Base-by-base conservation (phyloP, 2,797 vertebrate genomes). In the Anas bernieri region DNA sequence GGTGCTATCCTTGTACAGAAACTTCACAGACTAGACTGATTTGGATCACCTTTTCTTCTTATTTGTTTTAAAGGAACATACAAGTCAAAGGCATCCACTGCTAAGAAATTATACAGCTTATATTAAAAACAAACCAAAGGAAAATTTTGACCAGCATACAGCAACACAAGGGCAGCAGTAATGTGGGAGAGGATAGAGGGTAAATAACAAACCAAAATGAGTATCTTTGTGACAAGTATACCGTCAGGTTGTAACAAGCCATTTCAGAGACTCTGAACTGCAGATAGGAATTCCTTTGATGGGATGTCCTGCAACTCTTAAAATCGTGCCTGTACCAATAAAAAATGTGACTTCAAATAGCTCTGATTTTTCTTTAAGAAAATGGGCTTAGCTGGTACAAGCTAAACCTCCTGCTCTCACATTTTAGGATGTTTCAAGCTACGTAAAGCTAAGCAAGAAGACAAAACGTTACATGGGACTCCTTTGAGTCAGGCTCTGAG, bases 251-350 rank as follows among this genome's bases (percentile, higher is more conserved):
- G 63, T 54, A 77, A 88, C 73, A 91, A 69, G 77, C 83, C 93
- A 96, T 92, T 96, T 95, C 92, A 96, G 87, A 88, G 91, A 86
- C 59, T 83, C 82, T 63, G 69, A 87, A 76, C 55, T 87, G 85
- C 5, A 0, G 50, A 37, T 4, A 20, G 55, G 46, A 83, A 88
- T 61, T 90, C 46, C 46, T 91, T 72, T 63, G 69, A 81, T 86
- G 87, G 87, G 91, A 93, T 86, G 85, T 89, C 78, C 74, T 86
- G 75, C 75, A 92, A 74, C 61, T 86, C 92, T 89, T 85, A 90
- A 93, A 96, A 52, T 58, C 0, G 0, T 75, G 76, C 83, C 63
- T 74, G 59, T 56, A 74, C 61, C 78, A 67, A 54, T 1, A 88
- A 45, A 86, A 89, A 91, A 70, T 39, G 7, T 66, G 58, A 87